A percentile compares a stretch with the other conserved stretches of the same genome.
These are phyloP conservation scores for Camelus dromedarius DNA, from an alignment of 2,113 vertebrate genomes.

Conservation along the genomic window DNA sequence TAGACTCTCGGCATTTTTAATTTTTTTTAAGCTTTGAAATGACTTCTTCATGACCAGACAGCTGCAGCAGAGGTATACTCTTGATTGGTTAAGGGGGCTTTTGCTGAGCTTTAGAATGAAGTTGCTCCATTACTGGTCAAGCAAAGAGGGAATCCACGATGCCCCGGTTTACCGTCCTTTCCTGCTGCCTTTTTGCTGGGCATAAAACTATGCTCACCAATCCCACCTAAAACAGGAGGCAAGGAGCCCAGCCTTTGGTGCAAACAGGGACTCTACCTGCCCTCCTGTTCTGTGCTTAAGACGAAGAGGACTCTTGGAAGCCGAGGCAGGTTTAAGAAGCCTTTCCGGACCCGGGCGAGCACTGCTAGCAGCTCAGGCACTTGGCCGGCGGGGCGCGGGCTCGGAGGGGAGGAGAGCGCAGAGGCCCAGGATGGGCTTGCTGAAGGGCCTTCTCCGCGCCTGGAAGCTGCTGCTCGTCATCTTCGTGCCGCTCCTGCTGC, in stretches of 20 bases:
- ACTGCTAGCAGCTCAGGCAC: background rate
- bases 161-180: slow-evolving; percentile 54
- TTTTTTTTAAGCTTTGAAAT: slow-evolving; percentile 14
- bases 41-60: background rate
- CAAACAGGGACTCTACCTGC: background rate
- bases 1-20: background rate
- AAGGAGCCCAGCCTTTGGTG: slow-evolving; percentile 49
- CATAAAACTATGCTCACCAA: slow-evolving; percentile 71
- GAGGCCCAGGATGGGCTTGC: slow-evolving; percentile 90
- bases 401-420: background rate
- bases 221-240: slow-evolving; percentile 82
- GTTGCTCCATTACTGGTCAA: slow-evolving; percentile 41
- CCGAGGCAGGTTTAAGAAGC: slow-evolving; percentile 30
- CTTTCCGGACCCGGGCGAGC: slow-evolving; percentile 26
- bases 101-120: background rate
- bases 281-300: slow-evolving; percentile 29
- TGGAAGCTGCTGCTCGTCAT: slow-evolving; percentile 94
- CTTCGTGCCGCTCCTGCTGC: slow-evolving; percentile 94
- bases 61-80: background rate
- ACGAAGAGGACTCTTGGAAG: slow-evolving; percentile 50
- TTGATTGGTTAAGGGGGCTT: background rate
- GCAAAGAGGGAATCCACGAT: slow-evolving; percentile 69
- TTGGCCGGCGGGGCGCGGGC: background rate
- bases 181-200: slow-evolving; percentile 50
- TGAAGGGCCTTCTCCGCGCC: slow-evolving; percentile 91